These are phyloP conservation scores for Mythimna vitellina DNA, from an alignment of 2,888 invertebrate genomes.

Conservation along the genomic window DNA sequence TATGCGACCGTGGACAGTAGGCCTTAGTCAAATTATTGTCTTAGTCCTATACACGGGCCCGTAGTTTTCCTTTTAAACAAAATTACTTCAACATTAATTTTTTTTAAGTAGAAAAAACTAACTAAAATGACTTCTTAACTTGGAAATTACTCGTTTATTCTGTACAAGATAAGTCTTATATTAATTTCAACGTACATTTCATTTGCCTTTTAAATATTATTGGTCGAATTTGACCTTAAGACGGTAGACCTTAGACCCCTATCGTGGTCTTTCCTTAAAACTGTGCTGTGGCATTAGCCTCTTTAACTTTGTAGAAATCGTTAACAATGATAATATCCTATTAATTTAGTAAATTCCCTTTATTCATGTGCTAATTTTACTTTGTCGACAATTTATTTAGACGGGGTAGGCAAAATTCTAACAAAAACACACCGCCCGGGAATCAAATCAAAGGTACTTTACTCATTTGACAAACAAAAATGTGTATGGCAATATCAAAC, in stretches of 20 bases:
- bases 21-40: too few relatives aligned
- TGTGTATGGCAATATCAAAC: background rate
- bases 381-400: background rate
- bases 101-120: constrained; percentile 18
- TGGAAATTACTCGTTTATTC: constrained; percentile 19
- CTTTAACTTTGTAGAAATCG: constrained; percentile 37
- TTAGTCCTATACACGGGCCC: too few relatives aligned
- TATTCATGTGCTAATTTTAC: constrained; percentile 32
- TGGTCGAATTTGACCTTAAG: constrained; percentile 8
- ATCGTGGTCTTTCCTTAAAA: background rate
- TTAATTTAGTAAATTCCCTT: constrained; percentile 35
- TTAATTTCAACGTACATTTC: constrained; percentile 31
- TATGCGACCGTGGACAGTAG: too few relatives aligned
- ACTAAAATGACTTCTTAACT: constrained; percentile 37
- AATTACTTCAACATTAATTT: background rate
- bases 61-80: background rate
- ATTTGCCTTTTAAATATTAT: constrained; percentile 30
- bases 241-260: background rate
- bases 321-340: constrained; percentile 27
- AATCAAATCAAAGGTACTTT: background rate
- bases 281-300: constrained; percentile 39
- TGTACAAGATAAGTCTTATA: constrained; percentile 36
- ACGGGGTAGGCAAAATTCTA: constrained; percentile 2
- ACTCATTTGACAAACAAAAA: background rate
- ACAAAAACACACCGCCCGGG: background rate